Base-by-base conservation (phyloP, 2,888 invertebrate species). In the Heliconius ismenius region DNA sequence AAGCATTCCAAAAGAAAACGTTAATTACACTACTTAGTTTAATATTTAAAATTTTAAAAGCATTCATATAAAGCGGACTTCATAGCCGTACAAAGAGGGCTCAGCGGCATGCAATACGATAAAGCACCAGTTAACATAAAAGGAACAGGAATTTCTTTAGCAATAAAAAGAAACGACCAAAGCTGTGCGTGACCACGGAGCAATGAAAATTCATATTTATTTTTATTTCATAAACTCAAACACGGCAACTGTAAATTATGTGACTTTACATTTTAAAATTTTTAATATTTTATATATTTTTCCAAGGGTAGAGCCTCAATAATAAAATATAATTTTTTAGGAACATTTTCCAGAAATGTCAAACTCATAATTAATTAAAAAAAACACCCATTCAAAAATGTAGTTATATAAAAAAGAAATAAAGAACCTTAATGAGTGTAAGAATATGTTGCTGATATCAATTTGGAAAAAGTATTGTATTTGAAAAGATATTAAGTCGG, bases 41-140 rank as follows among this genome's bases (percentile, higher is more conserved):
- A 60, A 24, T 62, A 26, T 60, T 73, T 62, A 1, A 39, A 36
- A 62, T 4, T 60, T 73, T 73, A 26, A 70, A 63, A 78, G 58
- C 64, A 58, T 62, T 60, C 54, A 72, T 76, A 39, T 24, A 67
- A 65, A 39, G 65, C 39, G 11, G 24, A 67, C 39, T 67, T 78
- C 39, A 39, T 78, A 69, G 76, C 76, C 70, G 21, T 54, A 28
- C 60, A 76, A 86, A 85, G 81, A 84, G 84, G 85, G 88, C 85
- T 89, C 87, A 86, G 85, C 86, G 85, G 89, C 91, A 91, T 91
- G 91, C 89, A 89, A 90, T 88, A 89, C 91, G 89, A 90, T 89
- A 91, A 90, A 90, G 84, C 86, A 85, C 87, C 87, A 86, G 89
- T 89, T 90, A 88, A 89, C 90, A 90, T 91, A 90, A 92, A 91